Evolutionary conservation across 2,888 invertebrate genomes (phyloP).

Genomic region (Diaprepes abbreviatus): DNA sequence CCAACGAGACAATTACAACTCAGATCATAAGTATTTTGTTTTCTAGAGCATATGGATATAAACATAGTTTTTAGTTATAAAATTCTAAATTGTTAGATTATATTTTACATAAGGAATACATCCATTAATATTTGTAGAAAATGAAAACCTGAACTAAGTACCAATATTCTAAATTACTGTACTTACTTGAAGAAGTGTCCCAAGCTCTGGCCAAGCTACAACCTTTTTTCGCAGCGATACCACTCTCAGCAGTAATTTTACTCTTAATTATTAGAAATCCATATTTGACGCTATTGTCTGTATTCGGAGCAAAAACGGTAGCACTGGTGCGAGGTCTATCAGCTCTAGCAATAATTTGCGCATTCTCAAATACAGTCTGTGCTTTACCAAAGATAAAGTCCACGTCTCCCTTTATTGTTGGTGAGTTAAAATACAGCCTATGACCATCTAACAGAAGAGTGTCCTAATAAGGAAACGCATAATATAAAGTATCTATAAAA

Average conservation of each 20-base stretch:
- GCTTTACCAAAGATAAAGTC: constrained; percentile 38
- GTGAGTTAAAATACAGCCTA: constrained; percentile 26
- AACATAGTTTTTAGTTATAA: too few relatives aligned
- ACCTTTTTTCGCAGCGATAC: not conserved
- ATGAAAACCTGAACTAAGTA: too few relatives aligned
- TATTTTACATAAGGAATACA: too few relatives aligned
- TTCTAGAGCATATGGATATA: too few relatives aligned
- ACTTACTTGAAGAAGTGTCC: constrained; percentile 27
- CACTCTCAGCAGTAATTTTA: constrained; percentile 13
- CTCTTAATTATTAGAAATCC: constrained; percentile 21
- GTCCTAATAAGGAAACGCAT: too few relatives aligned
- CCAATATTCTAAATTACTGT: too few relatives aligned
- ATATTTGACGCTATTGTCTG: constrained; percentile 13
- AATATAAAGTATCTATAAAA: too few relatives aligned
- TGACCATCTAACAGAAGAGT: constrained; percentile 6
- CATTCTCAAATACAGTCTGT: constrained; percentile 23
- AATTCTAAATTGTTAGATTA: too few relatives aligned
- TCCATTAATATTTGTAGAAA: too few relatives aligned
- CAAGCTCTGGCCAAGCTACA: constrained; percentile 28
- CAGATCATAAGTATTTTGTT: too few relatives aligned
- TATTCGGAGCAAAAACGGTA: constrained; percentile 34
- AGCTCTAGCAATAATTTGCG: not conserved
- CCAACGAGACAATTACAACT: too few relatives aligned
- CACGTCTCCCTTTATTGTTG: constrained; percentile 33
- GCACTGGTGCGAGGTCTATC: constrained; percentile 25